Evolutionary conservation across 2,797 vertebrate genomes (phyloP).

Genomic region (Sebastes glaucus): DNA sequence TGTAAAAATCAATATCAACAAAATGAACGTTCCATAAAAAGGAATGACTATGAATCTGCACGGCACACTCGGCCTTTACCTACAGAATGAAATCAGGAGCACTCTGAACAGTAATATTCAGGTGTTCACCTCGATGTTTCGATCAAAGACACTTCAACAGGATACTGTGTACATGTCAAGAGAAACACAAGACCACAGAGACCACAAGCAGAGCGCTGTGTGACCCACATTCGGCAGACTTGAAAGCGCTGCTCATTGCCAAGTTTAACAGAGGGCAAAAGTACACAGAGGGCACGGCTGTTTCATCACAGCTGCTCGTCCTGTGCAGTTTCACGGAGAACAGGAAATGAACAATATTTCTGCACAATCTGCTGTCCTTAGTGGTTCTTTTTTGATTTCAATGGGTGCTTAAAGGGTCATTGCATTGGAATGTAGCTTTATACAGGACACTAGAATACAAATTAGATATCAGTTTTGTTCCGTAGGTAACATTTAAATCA

Average conservation of each 20-base stretch:
- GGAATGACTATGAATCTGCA: constrained; percentile 22
- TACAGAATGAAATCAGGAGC: not conserved
- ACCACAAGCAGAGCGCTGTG: constrained; percentile 67
- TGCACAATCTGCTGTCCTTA: too few relatives aligned
- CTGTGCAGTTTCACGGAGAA: constrained; percentile 13
- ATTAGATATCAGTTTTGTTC: too few relatives aligned
- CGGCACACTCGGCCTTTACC: not conserved
- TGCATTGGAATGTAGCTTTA: too few relatives aligned
- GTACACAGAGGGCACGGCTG: constrained; percentile 60
- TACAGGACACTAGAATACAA: too few relatives aligned
- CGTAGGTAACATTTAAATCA: too few relatives aligned
- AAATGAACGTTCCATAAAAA: constrained; percentile 43
- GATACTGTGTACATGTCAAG: not conserved
- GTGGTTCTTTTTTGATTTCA: too few relatives aligned
- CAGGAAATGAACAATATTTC: not conserved
- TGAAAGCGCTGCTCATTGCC: constrained; percentile 65
- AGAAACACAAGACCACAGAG: constrained; percentile 60
- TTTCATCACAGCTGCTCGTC: constrained; percentile 47
- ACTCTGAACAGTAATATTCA: not conserved
- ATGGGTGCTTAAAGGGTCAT: too few relatives aligned
- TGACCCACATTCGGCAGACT: constrained; percentile 73
- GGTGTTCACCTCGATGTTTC: not conserved
- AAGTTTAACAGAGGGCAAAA: constrained; percentile 72
- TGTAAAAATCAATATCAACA: constrained; percentile 71
- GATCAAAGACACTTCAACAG: not conserved